Conservation (phyloP, 2,113 vertebrate genomes). For the Antechinus flavipes region DNA sequence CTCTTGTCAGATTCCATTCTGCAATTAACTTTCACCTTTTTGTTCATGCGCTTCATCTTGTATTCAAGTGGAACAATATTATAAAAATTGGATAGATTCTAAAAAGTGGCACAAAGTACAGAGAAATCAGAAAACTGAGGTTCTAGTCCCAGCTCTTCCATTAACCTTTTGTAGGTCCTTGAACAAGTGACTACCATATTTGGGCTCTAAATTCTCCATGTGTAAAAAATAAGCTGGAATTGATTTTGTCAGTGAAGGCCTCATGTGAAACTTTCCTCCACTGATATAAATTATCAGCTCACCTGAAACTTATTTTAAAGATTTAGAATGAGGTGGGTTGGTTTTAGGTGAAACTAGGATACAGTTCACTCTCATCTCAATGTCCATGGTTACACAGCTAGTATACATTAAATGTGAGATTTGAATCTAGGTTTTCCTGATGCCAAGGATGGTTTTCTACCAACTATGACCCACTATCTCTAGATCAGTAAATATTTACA, state of each 20-base stretch:
- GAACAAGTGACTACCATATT: not conserved
- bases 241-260: not conserved
- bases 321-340: not conserved
- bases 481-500: not conserved
- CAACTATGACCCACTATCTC: not conserved
- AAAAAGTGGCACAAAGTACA: conserved; percentile 17
- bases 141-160: not conserved
- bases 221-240: not conserved
- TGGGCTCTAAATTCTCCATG: not conserved
- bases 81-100: conserved; percentile 48
- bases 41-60: conserved; percentile 56
- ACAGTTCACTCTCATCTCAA: not conserved
- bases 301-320: not conserved
- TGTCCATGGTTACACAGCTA: not conserved
- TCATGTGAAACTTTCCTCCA: not conserved
- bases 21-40: conserved; percentile 64
- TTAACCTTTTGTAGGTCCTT: not conserved
- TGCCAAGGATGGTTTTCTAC: not conserved
- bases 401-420: not conserved
- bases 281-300: not conserved
- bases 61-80: not conserved
- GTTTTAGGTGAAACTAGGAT: not conserved
- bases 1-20: conserved; percentile 31
- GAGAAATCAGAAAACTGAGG: not conserved
- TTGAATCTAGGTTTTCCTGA: not conserved